Evolutionary conservation across 2,797 vertebrate species (phyloP).

Genomic region (Sebastes itinus): DNA sequence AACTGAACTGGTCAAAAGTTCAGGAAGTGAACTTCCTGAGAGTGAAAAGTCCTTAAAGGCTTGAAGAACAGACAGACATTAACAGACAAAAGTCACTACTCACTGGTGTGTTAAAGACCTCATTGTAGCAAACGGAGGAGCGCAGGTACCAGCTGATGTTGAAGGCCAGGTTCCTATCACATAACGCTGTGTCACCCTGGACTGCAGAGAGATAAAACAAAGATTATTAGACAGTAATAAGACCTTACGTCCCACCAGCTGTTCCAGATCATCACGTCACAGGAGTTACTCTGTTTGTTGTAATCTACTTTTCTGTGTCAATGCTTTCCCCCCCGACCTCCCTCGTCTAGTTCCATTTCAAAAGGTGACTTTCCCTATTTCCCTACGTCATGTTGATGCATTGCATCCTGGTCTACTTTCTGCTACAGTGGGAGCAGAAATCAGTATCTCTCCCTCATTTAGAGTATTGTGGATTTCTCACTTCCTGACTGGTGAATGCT

Average conservation of each 20-base stretch:
- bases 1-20: neutral
- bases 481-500: neutral
- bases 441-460: neutral
- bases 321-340: neutral
- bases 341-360: neutral
- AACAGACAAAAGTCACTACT: slow-evolving; percentile 53
- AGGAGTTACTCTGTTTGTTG: neutral
- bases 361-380: neutral
- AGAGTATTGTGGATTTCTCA: neutral
- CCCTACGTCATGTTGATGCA: neutral
- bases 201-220: slow-evolving; percentile 73
- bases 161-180: slow-evolving; percentile 82
- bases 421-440: neutral
- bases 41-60: neutral
- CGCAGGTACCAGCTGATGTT: slow-evolving; percentile 96
- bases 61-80: neutral
- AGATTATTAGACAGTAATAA: neutral
- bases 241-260: neutral
- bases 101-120: slow-evolving; percentile 94
- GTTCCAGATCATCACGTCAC: neutral
- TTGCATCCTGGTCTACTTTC: neutral
- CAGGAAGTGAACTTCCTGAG: neutral
- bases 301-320: neutral
- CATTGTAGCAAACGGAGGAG: slow-evolving; percentile 95
- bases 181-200: slow-evolving; percentile 82